Base-by-base conservation (phyloP, 2,888 invertebrate species). In the Lithophane leautieri region DNA sequence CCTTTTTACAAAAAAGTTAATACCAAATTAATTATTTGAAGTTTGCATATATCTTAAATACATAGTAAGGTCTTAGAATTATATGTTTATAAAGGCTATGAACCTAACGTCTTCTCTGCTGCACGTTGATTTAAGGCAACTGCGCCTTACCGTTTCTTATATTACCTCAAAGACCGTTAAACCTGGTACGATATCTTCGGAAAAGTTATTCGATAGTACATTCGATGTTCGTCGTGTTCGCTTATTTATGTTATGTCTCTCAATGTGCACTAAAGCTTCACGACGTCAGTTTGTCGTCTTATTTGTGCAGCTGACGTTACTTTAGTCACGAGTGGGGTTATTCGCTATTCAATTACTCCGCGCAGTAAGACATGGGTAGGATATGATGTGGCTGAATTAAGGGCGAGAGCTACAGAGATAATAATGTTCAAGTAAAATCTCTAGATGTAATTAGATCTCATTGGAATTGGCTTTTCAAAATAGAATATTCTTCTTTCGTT, bases 311-410 rank as follows among this genome's bases (percentile, higher is more conserved):
- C 79, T 82, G 87, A 86, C 83, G 73, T 81, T 86, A 87, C 88
- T 86, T 73, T 28, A 85, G 90, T 90, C 90, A 91, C 91, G 91
- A 91, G 86, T 87, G 70, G 76, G 81, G 83, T 86, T 87, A 89
- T 88, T 89, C 88, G 86, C 89, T 89, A 89, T 90, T 91, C 91
- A 92, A 91, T 92, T 92, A 91, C 81, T 82, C 83, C 76, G 66
- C 74, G 86, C 87, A 90, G 86, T 90, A 89, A 90, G 86, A 89
- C 84, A 86, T 85, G 86, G 79, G 80, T 76, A 74, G 60, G 76
- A 79, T 87, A 85, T 79, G 73, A 78, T 76, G 76, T 73, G 73
- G 85, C 88, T 77, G 84, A 88, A 89, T 89, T 89, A 90, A 89
- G 86, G 89, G 85, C 84, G 84, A 83, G 83, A 80, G 79, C 84